Percentiles rank a stretch among this genome's conserved stretches.
Conservation (phyloP, 1,140 invertebrate species). For the Helicorthomorpha holstii region DNA sequence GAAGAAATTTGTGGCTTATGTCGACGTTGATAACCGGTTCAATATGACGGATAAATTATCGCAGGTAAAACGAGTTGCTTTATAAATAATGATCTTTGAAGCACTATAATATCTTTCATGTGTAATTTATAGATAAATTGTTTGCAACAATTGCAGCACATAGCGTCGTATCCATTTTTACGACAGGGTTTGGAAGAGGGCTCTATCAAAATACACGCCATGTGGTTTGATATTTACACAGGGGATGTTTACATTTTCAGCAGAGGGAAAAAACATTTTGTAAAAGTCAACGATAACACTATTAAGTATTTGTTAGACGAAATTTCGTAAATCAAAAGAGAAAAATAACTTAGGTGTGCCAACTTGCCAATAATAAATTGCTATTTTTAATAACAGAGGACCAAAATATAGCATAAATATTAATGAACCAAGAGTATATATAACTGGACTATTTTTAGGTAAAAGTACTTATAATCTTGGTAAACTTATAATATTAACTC, state of each 20-base stretch:
- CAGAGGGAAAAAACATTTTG: conserved; percentile 58
- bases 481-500: too few relatives aligned
- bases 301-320: conserved; percentile 54
- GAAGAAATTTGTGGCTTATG: conserved; percentile 77
- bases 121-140: conserved; percentile 88
- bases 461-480: too few relatives aligned
- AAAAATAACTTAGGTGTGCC: too few relatives aligned
- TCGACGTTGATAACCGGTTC: conserved; percentile 83
- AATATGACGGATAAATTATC: conserved; percentile 79
- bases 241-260: conserved; percentile 91
- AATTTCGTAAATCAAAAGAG: too few relatives aligned
- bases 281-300: conserved; percentile 64
- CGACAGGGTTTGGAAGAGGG: conserved; percentile 61
- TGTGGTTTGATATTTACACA: conserved; percentile 96
- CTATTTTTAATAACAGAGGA: too few relatives aligned
- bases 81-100: conserved; percentile 1
- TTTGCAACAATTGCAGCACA: conserved; percentile 81
- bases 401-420: too few relatives aligned
- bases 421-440: too few relatives aligned
- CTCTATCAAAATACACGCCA: conserved; percentile 62
- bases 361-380: too few relatives aligned
- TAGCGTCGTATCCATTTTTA: conserved; percentile 84
- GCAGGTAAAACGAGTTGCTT: conserved; percentile 38
- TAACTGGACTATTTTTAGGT: too few relatives aligned
- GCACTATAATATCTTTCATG: too few relatives aligned